A percentile compares a stretch with the other conserved stretches of the same genome.
These are phyloP conservation scores for Scaptomyza cyrtandrae DNA, from an alignment of 2,888 invertebrate species.

Conservation along the genomic window DNA sequence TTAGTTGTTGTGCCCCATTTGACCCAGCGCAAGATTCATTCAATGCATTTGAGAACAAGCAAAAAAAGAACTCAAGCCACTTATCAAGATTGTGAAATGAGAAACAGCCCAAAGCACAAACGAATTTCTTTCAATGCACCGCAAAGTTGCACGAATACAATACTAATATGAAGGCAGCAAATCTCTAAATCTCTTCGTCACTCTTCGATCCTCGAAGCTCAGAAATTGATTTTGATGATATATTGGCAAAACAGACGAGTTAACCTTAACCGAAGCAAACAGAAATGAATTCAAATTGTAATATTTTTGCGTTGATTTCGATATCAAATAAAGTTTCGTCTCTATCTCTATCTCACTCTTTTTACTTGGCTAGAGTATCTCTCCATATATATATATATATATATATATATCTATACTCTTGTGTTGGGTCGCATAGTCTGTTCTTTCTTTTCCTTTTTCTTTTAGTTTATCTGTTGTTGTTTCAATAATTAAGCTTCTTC, in stretches of 20 bases:
- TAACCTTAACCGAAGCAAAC: too few relatives aligned
- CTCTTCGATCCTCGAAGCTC: too few relatives aligned
- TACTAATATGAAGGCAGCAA: not conserved
- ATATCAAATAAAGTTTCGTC: not conserved
- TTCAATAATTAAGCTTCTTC: not conserved
- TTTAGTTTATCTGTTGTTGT: not conserved
- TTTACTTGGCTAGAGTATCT: not conserved
- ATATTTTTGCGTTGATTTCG: not conserved
- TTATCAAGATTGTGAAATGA: not conserved
- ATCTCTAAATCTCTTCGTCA: too few relatives aligned
- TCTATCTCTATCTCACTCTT: not conserved
- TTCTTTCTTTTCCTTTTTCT: not conserved
- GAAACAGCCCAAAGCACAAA: not conserved
- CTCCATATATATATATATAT: too few relatives aligned
- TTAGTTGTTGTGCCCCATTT: slow-evolving; percentile 26
- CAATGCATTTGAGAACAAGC: not conserved
- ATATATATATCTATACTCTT: too few relatives aligned
- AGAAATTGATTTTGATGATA: too few relatives aligned
- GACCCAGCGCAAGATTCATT: slow-evolving; percentile 17
- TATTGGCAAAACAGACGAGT: too few relatives aligned
- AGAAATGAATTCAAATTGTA: not conserved
- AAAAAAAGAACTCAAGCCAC: not conserved
- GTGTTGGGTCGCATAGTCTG: slow-evolving; percentile 15
- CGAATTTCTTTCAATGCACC: not conserved
- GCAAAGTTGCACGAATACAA: not conserved